These are phyloP conservation scores for Helicoverpa armigera DNA, from an alignment of 1,140 invertebrate species.

Conservation along the genomic window DNA sequence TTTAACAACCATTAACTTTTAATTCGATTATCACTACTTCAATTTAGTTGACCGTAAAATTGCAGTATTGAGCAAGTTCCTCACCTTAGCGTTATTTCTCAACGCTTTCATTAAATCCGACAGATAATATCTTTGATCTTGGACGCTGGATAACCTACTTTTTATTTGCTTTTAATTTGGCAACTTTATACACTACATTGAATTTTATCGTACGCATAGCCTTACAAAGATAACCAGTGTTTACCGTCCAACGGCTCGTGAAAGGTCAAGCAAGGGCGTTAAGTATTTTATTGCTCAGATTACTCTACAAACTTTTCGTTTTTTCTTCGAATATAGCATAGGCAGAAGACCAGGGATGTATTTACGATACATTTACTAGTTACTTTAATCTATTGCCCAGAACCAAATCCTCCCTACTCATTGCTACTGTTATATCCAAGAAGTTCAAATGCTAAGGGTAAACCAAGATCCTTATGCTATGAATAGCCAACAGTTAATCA, in stretches of 20 bases:
- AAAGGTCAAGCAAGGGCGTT: no score
- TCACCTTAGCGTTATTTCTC: slow-evolving; percentile 22
- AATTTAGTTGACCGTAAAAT: not conserved
- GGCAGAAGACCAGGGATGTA: no score
- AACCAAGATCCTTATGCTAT: no score
- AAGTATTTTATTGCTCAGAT: no score
- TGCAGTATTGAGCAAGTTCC: slow-evolving; percentile 21
- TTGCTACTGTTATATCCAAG: no score
- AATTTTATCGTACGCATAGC: not conserved
- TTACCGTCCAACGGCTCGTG: not conserved
- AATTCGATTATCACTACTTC: not conserved
- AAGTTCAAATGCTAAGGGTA: no score
- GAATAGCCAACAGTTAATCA: no score
- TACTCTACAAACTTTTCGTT: no score
- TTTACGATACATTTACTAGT: no score
- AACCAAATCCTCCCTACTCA: no score
- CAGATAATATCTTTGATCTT: slow-evolving; percentile 21
- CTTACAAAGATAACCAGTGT: not conserved
- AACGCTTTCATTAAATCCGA: slow-evolving; percentile 26
- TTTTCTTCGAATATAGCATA: no score
- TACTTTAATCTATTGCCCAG: no score
- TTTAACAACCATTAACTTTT: not conserved
- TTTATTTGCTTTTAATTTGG: slow-evolving; percentile 3
- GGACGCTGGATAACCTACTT: slow-evolving; percentile 3
- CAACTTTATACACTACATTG: not conserved